Conservation (phyloP, 2,888 invertebrate species). For the Agrochola macilenta region DNA sequence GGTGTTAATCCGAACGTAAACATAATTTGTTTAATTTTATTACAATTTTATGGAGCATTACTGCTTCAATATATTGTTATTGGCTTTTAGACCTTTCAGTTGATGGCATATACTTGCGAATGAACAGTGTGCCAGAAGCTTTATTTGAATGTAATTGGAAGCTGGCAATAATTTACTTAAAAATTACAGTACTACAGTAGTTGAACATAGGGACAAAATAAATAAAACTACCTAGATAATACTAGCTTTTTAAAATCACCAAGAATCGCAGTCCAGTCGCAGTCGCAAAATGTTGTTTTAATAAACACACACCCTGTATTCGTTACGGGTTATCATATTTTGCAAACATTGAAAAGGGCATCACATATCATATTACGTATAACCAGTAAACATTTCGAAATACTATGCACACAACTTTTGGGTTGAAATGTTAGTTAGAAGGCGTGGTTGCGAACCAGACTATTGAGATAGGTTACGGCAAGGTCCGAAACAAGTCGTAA, state of each 20-base stretch:
- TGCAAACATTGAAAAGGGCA: neutral
- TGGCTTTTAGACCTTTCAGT: constrained; percentile 11
- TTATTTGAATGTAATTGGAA: neutral
- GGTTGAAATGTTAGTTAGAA: neutral
- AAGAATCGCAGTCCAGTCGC: neutral
- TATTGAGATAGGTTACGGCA: neutral
- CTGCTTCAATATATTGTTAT: constrained; percentile 24
- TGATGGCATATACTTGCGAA: neutral
- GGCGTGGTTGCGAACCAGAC: neutral
- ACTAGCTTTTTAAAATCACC: neutral
- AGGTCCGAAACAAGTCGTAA: neutral
- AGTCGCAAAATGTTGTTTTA: neutral
- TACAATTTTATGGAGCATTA: constrained; percentile 16
- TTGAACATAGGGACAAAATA: neutral
- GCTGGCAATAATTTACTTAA: neutral
- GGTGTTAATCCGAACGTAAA: constrained; percentile 12
- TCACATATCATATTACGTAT: neutral
- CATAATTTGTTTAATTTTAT: constrained; percentile 31
- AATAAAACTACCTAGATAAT: neutral
- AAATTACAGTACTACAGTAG: neutral
- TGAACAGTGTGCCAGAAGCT: neutral
- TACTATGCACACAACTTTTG: neutral
- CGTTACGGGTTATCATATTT: neutral
- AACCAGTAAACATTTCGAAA: neutral
- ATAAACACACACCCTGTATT: neutral